Evolutionary conservation across 2,113 vertebrate genomes (phyloP).

Genomic region (Phalacrocorax brasilianus): DNA sequence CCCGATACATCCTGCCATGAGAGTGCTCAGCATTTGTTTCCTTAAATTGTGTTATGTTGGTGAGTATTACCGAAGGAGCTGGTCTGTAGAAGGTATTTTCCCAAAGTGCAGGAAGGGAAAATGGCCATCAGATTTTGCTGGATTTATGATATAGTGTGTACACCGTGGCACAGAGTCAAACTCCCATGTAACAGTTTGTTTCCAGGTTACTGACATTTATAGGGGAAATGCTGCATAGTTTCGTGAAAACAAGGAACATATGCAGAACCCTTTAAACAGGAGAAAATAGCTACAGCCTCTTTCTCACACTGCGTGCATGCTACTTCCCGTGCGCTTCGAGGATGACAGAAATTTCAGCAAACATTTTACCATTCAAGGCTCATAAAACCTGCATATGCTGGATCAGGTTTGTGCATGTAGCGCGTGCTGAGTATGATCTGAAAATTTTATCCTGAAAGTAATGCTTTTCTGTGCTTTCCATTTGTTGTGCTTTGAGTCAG

Average conservation of each 20-base stretch:
- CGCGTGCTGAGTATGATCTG: neutral
- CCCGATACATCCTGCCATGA: neutral
- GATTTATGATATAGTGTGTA: neutral
- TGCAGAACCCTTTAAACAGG: neutral
- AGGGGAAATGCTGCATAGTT: neutral
- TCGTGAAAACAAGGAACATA: neutral
- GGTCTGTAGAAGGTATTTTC: neutral
- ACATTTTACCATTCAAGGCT: neutral
- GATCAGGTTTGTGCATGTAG: neutral
- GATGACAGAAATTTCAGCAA: neutral
- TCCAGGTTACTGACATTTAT: neutral
- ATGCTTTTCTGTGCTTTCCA: neutral
- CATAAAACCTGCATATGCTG: neutral
- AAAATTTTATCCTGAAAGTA: neutral
- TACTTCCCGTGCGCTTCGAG: neutral
- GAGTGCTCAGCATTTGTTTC: neutral
- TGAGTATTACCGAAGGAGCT: neutral
- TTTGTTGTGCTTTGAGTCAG: neutral
- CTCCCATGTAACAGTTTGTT: neutral
- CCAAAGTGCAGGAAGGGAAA: neutral
- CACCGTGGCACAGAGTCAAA: neutral
- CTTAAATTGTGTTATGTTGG: neutral
- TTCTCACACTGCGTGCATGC: neutral
- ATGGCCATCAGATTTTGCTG: neutral
- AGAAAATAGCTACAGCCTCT: neutral